Base-by-base conservation (phyloP, 2,888 invertebrate genomes). In the Lasioglossum pauxillum region DNA sequence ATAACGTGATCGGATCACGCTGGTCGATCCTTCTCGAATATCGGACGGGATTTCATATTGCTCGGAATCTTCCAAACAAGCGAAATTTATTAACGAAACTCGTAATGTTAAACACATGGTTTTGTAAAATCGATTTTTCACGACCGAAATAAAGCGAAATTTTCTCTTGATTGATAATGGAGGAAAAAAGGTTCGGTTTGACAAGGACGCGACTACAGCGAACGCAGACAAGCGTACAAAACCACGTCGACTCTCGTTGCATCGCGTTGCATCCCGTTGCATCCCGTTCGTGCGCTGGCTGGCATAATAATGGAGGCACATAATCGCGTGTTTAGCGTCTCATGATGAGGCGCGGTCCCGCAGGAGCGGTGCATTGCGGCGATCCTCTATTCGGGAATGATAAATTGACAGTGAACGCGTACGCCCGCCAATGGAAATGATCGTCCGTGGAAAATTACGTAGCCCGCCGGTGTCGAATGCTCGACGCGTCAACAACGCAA, bases 311-410 rank as follows among this genome's bases (percentile, higher is more conserved):
- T 88, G 79, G 86, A 60, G 79, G 82, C 86, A 80, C 82, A 90
- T 90, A 90, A 90, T 90, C 86, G 90, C 77, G 78, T 88, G 89
- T 90, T 90, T 88, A 90, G 84, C 84, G 85, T 88, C 88, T 84
- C 90, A 88, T 88, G 88, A 86, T 80, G 82, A 75, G 79, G 41
- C 44, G 35, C 74, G 72, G 49, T 77, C 84, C 85, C 81, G 75
- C 72, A 84, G 81, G 85, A 80, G 41, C 84, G 75, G 64, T 82
- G 81, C 82, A 81, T 69, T 77, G 82, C 85, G 81, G 75, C 86
- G 83, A 75, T 73, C 88, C 82, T 82, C 89, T 84, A 86, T 89
- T 86, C 83, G 77, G 64, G 74, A 79, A 86, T 89, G 89, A 89
- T 89, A 89, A 89, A 89, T 88, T 86, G 89, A 86, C 89, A 89